Evolutionary conservation across 2,888 invertebrate species (phyloP), one percentile per base, ranked within the genome.

Genomic region (Eristalis pertinax): DNA sequence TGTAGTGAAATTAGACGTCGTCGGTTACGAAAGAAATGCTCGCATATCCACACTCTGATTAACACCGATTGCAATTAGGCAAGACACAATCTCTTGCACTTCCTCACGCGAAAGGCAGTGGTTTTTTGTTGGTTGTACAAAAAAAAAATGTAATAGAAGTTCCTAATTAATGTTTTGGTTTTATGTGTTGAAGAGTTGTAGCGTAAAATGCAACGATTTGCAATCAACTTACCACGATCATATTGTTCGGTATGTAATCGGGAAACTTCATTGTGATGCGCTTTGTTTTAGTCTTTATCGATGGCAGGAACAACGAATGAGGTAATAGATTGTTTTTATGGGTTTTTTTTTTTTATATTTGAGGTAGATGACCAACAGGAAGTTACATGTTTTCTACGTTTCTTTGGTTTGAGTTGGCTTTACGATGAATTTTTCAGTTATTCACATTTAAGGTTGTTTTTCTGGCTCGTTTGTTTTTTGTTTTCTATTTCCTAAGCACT

Each of bases 161-260:
- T 22, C 43, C 75, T 75, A 80, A 74, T 84, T 80, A 75, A 56
- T 63, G 24, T 65, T 41, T 69, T 64, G 7, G n/a, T n/a, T n/a
- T n/a, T n/a, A n/a, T n/a, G n/a, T n/a, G n/a, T n/a, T n/a, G n/a
- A n/a, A 8, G 32, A 32, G 64, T 43, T 38, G 69, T 73, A 60
- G 60, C 77, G 58, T 43, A 76, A 67, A 67, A 73, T 81, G 77
- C 69, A 77, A 76, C 43, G 67, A n/a, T 41, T 64, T 62, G 67
- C 78, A 74, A 69, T 73, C 72, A 84, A 74, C 56, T 70, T 76
- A 90, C 90, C 91, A 92, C 92, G 92, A 92, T 89, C 90, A 92
- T 91, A 89, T 92, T 92, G 90, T 92, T 92, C 68, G 92, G 92
- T 79, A 92, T 89, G 90, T 92, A 92, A 89, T 92, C 92, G 89